phyloP scores from a whole-genome alignment of 1,140 invertebrate species.

The Goniozus legneri region DNA sequence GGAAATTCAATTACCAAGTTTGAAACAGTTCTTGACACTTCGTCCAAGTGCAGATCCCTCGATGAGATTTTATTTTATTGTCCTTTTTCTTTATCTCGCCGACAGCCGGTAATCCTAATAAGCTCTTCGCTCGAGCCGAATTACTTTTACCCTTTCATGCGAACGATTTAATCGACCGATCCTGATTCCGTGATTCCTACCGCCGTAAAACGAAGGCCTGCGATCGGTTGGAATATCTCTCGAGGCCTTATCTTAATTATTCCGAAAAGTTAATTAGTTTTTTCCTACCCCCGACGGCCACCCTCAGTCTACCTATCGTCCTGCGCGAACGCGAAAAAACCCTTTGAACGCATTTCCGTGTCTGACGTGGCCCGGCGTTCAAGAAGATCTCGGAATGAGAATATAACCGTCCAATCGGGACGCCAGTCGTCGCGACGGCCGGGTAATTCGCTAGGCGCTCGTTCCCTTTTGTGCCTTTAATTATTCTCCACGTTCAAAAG shows the following conservation, averaged over 20 bases:
- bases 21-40: too few relatives aligned
- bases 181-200: conserved; percentile 16
- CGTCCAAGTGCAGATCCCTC: too few relatives aligned
- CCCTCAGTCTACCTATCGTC: too few relatives aligned
- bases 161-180: conserved; percentile 41
- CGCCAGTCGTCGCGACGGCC: conserved; percentile 16
- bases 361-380: conserved; percentile 32
- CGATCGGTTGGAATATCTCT: conserved; percentile 37
- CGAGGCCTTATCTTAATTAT: conserved; percentile 46
- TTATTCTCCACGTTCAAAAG: conserved; percentile 30
- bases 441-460: conserved; percentile 33
- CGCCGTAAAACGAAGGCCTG: conserved; percentile 21
- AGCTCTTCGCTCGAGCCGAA: conserved; percentile 8
- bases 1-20: too few relatives aligned
- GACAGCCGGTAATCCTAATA: conserved; percentile 9
- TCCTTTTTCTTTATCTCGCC: too few relatives aligned
- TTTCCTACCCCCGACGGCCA: conserved; percentile 33
- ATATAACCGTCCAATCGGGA: conserved; percentile 32
- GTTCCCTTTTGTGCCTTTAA: conserved; percentile 33
- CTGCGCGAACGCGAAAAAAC: conserved; percentile 17
- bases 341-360: conserved; percentile 37
- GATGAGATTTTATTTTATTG: too few relatives aligned
- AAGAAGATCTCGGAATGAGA: conserved; percentile 34
- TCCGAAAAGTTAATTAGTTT: conserved; percentile 49
- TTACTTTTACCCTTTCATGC: conserved; percentile 16